These are phyloP conservation scores for Poecilia gillii DNA, from an alignment of 2,797 vertebrate species.

Conservation along the genomic window DNA sequence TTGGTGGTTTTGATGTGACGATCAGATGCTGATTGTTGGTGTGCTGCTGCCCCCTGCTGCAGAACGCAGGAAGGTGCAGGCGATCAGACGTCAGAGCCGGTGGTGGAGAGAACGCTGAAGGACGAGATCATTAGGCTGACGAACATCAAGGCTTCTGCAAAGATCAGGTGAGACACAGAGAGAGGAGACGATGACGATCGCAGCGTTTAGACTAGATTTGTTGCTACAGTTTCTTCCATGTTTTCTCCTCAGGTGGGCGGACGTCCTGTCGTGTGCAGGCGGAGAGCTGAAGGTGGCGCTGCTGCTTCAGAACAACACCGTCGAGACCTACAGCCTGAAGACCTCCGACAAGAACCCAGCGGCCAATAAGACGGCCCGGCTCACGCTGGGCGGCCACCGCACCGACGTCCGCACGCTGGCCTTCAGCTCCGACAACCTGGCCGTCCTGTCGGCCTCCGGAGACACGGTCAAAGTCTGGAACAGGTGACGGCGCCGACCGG, in stretches of 20 bases:
- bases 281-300: conserved; percentile 90
- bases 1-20: neutral
- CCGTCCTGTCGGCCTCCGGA: conserved; percentile 91
- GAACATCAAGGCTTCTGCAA: conserved; percentile 89
- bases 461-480: conserved; percentile 98
- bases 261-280: conserved; percentile 84
- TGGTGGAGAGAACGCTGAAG: conserved; percentile 76
- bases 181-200: neutral
- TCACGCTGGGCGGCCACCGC: conserved; percentile 91
- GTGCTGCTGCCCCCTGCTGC: conserved; percentile 32
- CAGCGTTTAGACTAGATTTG: neutral
- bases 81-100: conserved; percentile 58
- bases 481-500: conserved; percentile 77
- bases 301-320: conserved; percentile 93
- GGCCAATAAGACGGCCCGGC: conserved; percentile 80
- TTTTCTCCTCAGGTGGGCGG: conserved; percentile 84
- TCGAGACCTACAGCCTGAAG: conserved; percentile 87
- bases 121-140: conserved; percentile 88
- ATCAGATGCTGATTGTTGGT: conserved; percentile 2
- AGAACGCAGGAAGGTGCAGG: conserved; percentile 79
- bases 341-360: conserved; percentile 65
- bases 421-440: conserved; percentile 97
- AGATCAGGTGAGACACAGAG: conserved; percentile 88
- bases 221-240: neutral
- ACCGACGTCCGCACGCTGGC: conserved; percentile 92